Conservation (phyloP, 2,113 vertebrate genomes). For the Diphyllodes magnificus region DNA sequence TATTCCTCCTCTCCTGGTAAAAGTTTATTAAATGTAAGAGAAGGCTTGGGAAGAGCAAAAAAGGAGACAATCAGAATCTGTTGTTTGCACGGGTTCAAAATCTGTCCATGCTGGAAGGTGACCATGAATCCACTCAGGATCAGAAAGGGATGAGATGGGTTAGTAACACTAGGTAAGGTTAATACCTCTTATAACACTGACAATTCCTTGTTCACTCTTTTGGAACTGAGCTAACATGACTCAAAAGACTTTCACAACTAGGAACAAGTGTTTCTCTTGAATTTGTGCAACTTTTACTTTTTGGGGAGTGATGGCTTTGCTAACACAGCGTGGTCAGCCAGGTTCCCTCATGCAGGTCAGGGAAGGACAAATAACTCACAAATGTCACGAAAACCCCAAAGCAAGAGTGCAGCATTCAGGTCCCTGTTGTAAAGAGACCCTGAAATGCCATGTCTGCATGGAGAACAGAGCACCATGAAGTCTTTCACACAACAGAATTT, state of each 20-base stretch:
- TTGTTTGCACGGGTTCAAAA: not conserved
- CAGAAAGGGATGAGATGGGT: not conserved
- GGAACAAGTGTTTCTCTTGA: not conserved
- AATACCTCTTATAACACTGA: not conserved
- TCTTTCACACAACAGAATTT: not conserved
- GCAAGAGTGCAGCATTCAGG: not conserved
- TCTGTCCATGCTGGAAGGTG: not conserved
- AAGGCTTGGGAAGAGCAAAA: not conserved
- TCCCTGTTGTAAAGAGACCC: not conserved
- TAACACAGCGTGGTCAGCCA: rapidly evolving
- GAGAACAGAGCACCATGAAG: not conserved
- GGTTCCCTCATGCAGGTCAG: not conserved
- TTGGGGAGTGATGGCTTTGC: not conserved
- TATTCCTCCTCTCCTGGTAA: not conserved
- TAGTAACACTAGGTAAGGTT: not conserved
- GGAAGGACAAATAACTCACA: not conserved
- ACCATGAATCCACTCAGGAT: not conserved
- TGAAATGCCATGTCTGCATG: not conserved
- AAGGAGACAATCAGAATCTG: not conserved
- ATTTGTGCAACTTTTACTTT: not conserved
- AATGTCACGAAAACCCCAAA: not conserved
- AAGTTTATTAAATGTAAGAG: not conserved
- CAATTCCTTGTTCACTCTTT: not conserved
- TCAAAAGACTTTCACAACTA: not conserved
- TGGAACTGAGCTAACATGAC: not conserved